Conservation (phyloP, 2,113 vertebrate species). For the Stegastes partitus region DNA sequence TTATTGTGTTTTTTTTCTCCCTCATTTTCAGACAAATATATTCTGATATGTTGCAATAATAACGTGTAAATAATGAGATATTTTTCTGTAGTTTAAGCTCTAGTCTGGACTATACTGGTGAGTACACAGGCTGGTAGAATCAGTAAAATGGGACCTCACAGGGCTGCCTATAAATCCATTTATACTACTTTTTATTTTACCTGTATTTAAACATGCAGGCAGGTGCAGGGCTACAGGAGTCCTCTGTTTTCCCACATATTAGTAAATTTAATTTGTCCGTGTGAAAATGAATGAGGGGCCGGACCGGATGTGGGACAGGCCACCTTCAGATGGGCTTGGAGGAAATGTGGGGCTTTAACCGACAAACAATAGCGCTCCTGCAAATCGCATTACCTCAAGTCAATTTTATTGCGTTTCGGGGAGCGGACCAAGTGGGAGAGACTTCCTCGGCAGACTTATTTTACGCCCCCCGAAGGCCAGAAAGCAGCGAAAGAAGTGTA, state of each 20-base stretch:
- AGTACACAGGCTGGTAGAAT: neutral
- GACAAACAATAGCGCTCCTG: constrained; percentile 74
- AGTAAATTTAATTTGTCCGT: neutral
- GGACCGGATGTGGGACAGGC: constrained; percentile 73
- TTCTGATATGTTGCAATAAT: too few relatives aligned
- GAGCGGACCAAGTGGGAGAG: neutral
- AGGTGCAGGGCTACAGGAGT: neutral
- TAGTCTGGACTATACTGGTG: neutral
- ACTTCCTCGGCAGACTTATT: neutral
- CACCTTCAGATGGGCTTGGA: constrained; percentile 65
- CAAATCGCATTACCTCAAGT: constrained; percentile 43
- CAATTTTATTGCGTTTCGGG: constrained; percentile 27
- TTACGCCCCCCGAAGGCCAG: neutral
- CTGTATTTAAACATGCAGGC: neutral
- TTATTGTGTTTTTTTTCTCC: too few relatives aligned
- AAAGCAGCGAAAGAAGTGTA: neutral
- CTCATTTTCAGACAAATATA: too few relatives aligned
- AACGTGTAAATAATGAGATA: neutral
- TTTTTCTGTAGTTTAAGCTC: neutral
- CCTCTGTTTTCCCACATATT: neutral
- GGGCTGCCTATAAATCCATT: neutral
- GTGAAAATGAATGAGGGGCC: constrained; percentile 31
- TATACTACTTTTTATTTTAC: neutral
- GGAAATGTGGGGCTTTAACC: constrained; percentile 72
- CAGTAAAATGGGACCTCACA: neutral